Base-by-base conservation (phyloP, 2,888 invertebrate genomes). In the Allacma fusca region DNA sequence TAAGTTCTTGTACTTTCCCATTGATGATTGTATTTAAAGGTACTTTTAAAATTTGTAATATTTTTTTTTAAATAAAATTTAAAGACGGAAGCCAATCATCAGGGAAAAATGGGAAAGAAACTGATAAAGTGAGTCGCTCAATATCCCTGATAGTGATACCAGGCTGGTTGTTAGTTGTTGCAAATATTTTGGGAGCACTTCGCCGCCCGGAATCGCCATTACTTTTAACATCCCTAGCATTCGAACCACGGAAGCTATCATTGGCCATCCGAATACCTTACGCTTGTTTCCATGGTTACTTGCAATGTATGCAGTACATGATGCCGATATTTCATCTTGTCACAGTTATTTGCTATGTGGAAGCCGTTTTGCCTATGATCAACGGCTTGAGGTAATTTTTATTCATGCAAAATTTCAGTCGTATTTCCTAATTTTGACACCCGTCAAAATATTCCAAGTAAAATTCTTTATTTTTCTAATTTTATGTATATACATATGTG, bases 331-430 rank as follows among this genome's bases (percentile, higher is more conserved):
- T 57, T 16, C 57, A 57, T 16, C 21, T 57, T 16, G 19, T 21
- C 57, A 57, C 57, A 4, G 57, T 57, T 21, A 21, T 57, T 16
- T 57, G 57, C 57, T 57, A 57, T 21, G 57, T 57, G n/a, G 57
- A 21, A 16, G 57, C 57, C 13, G 13, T 21, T 2, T 21, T 57
- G 19, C 57, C 57, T 9, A 19, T 57, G 21, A 21, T 57, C 4
- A 16, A 57, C 5, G 34, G 34, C 9, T 9, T 34, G 5, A 34
- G 34, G 34, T 34, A 34, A 34, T 9, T 7, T 7, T 34, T 34
- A 34, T 7, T 34, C 9, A 34, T n/a, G n/a, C n/a, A n/a, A n/a
- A n/a, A n/a, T n/a, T n/a, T n/a, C n/a, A n/a, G n/a, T n/a, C n/a
- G n/a, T n/a, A n/a, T n/a, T n/a, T n/a, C n/a, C n/a, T n/a, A n/a